phyloP scores from a whole-genome alignment of 2,113 vertebrate species.

The Myanophis thanlyinensis region DNA sequence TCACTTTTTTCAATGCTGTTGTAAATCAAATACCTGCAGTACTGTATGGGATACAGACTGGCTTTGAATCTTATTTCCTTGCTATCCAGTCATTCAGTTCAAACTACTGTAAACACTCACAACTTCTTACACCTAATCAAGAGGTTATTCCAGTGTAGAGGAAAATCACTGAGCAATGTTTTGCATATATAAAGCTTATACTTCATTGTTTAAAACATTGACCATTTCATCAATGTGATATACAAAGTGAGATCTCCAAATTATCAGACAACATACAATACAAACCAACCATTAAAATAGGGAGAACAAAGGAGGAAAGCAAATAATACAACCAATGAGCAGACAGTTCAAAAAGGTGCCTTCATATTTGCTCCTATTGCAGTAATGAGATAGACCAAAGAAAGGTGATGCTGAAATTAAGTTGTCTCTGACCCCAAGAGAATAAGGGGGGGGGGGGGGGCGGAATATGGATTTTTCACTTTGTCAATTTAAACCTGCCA shows the following conservation, averaged over 20 bases:
- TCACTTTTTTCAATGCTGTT: too few species aligned
- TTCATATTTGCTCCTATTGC: background rate
- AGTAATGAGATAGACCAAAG: background rate
- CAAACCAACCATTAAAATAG: background rate
- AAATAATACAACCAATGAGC: background rate
- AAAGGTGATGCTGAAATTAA: background rate
- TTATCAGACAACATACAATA: background rate
- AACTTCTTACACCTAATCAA: background rate
- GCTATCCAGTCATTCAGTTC: background rate
- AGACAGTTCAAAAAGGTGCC: background rate
- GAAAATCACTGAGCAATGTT: background rate
- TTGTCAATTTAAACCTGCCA: background rate
- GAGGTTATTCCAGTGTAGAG: background rate
- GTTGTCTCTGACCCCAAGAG: background rate
- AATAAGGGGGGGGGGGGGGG: background rate
- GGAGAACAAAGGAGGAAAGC: background rate
- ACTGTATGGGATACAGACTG: background rate
- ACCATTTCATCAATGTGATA: background rate
- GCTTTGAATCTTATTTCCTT: background rate
- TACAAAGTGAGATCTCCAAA: background rate
- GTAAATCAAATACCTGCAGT: too few species aligned
- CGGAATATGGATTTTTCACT: background rate
- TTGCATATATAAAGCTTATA: background rate
- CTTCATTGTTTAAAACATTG: background rate
- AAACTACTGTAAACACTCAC: background rate